Base-by-base conservation (phyloP, 2,888 invertebrate genomes). In the Polydesmus complanatus region DNA sequence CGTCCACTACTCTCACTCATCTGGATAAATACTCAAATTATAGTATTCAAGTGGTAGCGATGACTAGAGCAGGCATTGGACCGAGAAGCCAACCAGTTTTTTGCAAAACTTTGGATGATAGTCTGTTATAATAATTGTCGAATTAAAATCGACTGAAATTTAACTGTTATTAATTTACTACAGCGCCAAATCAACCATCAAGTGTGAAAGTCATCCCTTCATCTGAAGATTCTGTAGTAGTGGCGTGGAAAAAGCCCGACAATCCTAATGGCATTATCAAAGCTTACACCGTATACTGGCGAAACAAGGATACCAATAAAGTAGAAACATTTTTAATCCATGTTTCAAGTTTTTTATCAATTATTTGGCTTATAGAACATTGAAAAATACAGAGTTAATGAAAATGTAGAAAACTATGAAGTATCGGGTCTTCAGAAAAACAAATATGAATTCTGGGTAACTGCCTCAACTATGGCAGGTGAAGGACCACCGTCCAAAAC, bases 1-100 rank as follows among this genome's bases (percentile, higher is more conserved):
- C 56, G n/a, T 51, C 60, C 23, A 23, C 50, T 22, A 62, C 64
- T 11, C 80, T 92, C n/a, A 91, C 91, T 71, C 90, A 90, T 60
- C 79, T 96, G 60, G 88, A 90, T 74, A 94, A 93, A 74, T 94
- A 85, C 76, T 95, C 94, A 1, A 95, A 96, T 77, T 96, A 95
- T 75, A 94, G 92, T 62, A 90, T 96, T 84, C 92, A 94, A 79
- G 92, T 96, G 47, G 77, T 94, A 68, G 94, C 95, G 21, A 94
- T 86, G 69, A 95, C 95, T 3, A 86, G 91, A 61, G 94, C 93
- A 65, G 96, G 96, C 11, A 94, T 95, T 73, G 95, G 95, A 64
- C 93, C 92, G 52, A 83, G 90, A 67, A 86, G 88, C 67, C 80
- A 81, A 19, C 86, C 89, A 5, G 88, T 94, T 68, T 90, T 90